phyloP scores from a whole-genome alignment of 2,888 invertebrate genomes.

The Heliconius erato region DNA sequence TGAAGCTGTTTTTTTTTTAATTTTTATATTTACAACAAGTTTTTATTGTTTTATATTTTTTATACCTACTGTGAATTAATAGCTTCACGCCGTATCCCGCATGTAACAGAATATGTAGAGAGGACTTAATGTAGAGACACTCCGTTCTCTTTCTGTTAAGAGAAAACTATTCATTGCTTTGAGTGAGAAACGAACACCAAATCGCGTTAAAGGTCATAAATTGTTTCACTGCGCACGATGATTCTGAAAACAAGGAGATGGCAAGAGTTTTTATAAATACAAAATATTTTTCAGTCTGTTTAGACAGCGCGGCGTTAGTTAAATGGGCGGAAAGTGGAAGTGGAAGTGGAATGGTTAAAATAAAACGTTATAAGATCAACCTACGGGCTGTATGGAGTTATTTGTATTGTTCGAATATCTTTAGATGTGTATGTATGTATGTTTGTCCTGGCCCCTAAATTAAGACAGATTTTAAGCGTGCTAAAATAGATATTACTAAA shows the following conservation, averaged over 20 bases:
- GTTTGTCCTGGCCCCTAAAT: background rate
- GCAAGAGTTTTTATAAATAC: background rate
- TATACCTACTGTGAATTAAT: background rate
- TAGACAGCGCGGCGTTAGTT: constrained; percentile 8
- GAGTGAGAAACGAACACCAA: too few relatives aligned
- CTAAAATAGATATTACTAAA: too few relatives aligned
- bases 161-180: too few relatives aligned
- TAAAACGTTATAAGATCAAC: constrained; percentile 4
- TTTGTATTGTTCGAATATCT: background rate
- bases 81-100: background rate
- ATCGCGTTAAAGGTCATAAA: background rate
- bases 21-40: background rate
- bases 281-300: constrained; percentile 1
- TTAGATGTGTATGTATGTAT: background rate
- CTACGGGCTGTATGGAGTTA: background rate
- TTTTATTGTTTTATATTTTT: background rate
- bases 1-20: too few relatives aligned
- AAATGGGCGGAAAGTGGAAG: constrained; percentile 15
- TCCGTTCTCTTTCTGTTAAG: too few relatives aligned
- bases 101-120: background rate
- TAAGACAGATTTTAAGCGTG: too few relatives aligned
- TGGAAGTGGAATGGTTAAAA: constrained; percentile 8
- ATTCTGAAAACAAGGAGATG: background rate
- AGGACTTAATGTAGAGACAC: too few relatives aligned
- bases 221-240: background rate